Base-by-base conservation (phyloP, 1,140 invertebrate genomes). In the Trachymyrmex cornetzi region DNA sequence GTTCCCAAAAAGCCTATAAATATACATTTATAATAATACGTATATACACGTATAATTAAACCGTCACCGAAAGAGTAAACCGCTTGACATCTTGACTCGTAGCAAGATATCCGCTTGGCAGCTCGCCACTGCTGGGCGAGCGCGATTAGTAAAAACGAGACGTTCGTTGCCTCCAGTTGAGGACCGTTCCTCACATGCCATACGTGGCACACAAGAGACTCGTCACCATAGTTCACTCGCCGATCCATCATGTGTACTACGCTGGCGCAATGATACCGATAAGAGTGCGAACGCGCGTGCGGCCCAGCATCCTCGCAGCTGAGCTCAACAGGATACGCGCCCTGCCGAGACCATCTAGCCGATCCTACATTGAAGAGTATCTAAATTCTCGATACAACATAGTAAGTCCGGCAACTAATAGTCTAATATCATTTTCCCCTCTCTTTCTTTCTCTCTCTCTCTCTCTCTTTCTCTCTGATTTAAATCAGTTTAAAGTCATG, bases 301-400 rank as follows among this genome's bases (percentile, higher is more conserved):
- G 97, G 66, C 97, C 97, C 55, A 97, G 97, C 80, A 96, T 97
- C 53, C 95, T 97, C 90, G 96, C 97, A 89, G 96, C 96, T 19
- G 97, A 97, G 94, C 96, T 97, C 92, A 97, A 97, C 95, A 96
- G 97, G 93, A 98, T 98, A 95, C 96, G 96, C 93, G 93, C 96
- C 81, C 96, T 97, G 88, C 95, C 96, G 74, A 96, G 97, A 90
- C 96, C 97, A 0, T 95, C 95, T 6, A 93, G 90, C 72, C 91
- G 96, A 64, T 97, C 96, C 75, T 96, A 97, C 93, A 95, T 96
- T 75, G 97, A 97, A 88, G 96, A 97, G 91, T 98, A 97, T 95
- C 96, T 97, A 94, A 97, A 97, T 95, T 97, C 97, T 85, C 97
- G 97, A 94, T 95, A 96, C 75, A 95, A 96, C 89, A 97, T 97